Evolutionary conservation across 2,888 invertebrate species (phyloP).

Genomic region (Antheraea assamensis): DNA sequence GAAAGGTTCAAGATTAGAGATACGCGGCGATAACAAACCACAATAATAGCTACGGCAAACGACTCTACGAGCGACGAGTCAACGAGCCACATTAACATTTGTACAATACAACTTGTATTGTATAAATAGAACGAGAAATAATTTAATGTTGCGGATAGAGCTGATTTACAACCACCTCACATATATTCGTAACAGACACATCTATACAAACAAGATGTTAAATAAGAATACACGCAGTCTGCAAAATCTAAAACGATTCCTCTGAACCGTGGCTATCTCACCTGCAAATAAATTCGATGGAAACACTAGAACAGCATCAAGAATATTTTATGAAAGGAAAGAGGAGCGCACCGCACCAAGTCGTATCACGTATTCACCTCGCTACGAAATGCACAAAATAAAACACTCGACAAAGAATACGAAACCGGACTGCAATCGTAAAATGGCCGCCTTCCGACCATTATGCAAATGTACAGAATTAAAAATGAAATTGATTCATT

Average conservation of each 20-base stretch:
- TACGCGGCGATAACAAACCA: no score
- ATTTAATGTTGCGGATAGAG: no score
- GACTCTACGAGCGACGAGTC: no score
- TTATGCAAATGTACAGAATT: slow-evolving; percentile 58
- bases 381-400: slow-evolving; percentile 68
- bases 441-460: slow-evolving; percentile 57
- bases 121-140: no score
- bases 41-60: no score
- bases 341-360: slow-evolving; percentile 42
- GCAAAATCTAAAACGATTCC: background rate
- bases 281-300: slow-evolving; percentile 11
- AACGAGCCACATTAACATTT: no score
- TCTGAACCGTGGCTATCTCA: slow-evolving; percentile 18
- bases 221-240: slow-evolving; percentile 1
- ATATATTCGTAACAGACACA: no score
- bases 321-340: slow-evolving; percentile 68
- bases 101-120: no score
- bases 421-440: slow-evolving; percentile 61
- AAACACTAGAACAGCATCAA: slow-evolving; percentile 60
- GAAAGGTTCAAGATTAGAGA: no score
- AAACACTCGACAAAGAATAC: slow-evolving; percentile 68
- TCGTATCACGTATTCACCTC: slow-evolving; percentile 62
- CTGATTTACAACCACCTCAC: no score
- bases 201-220: slow-evolving; percentile 39
- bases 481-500: slow-evolving; percentile 62